A percentile compares a stretch with the other conserved stretches of the same genome.
Evolutionary conservation across 2,113 vertebrate species (phyloP).

Genomic region (Propithecus coquereli): DNA sequence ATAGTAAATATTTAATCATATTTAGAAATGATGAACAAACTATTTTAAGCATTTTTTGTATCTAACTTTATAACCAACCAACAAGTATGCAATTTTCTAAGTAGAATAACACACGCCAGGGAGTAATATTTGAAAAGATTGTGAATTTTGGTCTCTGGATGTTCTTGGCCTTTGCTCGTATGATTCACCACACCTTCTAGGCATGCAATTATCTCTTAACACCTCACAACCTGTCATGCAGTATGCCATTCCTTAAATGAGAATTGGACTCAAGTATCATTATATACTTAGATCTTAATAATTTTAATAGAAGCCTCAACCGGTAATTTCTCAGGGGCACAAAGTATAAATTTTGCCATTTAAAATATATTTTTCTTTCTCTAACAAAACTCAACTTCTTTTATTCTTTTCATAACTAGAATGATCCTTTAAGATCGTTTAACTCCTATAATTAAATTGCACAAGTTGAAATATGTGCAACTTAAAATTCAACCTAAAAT

Average conservation of each 20-base stretch:
- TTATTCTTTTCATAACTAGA: not conserved
- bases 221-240: conserved; percentile 57
- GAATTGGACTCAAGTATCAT: conserved; percentile 52
- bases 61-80: not conserved
- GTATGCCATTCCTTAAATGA: conserved; percentile 58
- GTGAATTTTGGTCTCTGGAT: not conserved
- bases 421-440: not conserved
- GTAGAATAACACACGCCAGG: conserved; percentile 43
- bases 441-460: conserved; percentile 23
- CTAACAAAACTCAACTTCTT: not conserved
- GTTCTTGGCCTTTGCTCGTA: conserved; percentile 53
- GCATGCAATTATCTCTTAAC: conserved; percentile 69
- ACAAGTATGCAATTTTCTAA: conserved; percentile 34
- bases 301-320: conserved; percentile 33
- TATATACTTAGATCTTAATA: conserved; percentile 57
- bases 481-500: conserved; percentile 56
- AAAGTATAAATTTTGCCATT: not conserved
- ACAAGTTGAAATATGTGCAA: conserved; percentile 15
- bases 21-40: not conserved
- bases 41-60: not conserved
- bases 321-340: not conserved
- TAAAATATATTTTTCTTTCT: conserved; percentile 48
- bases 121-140: conserved; percentile 47
- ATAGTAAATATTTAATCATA: not conserved
- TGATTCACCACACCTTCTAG: conserved; percentile 58